Evolutionary conservation across 2,113 vertebrate species (phyloP).

Genomic region (Pterophyllum scalare): DNA sequence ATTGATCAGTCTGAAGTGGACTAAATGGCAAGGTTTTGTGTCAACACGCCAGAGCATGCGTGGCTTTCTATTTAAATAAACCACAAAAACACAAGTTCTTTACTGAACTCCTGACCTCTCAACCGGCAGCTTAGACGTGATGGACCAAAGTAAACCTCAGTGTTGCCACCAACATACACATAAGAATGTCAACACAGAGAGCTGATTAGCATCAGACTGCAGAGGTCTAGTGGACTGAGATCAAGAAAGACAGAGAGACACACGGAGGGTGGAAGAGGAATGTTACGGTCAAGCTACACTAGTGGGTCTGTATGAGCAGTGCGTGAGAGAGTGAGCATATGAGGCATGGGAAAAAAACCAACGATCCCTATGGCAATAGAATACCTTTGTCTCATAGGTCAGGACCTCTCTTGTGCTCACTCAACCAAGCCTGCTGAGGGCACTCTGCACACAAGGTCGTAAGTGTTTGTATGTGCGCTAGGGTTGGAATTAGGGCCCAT

Average conservation of each 20-base stretch:
- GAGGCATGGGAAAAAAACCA: constrained; percentile 31
- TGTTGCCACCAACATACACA: constrained; percentile 55
- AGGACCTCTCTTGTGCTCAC: constrained; percentile 48
- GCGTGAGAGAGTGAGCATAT: constrained; percentile 13
- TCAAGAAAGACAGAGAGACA: constrained; percentile 10
- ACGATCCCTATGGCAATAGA: constrained; percentile 49
- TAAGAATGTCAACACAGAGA: constrained; percentile 60
- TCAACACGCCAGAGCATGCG: constrained; percentile 29
- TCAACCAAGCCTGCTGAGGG: constrained; percentile 52
- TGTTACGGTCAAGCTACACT: constrained; percentile 41
- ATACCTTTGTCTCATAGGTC: constrained; percentile 64
- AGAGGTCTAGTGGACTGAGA: constrained; percentile 16
- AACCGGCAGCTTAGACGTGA: constrained; percentile 14
- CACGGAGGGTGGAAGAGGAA: constrained; percentile 33
- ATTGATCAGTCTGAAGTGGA: background rate
- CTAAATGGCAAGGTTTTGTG: background rate
- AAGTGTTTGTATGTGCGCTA: background rate
- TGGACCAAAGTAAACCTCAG: constrained; percentile 25
- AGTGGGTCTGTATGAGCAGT: constrained; percentile 28
- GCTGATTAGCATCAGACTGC: constrained; percentile 33
- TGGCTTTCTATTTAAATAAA: constrained; percentile 49
- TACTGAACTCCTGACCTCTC: constrained; percentile 30
- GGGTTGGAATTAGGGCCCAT: constrained; percentile 10
- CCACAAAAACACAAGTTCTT: constrained; percentile 31
- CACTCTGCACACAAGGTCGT: constrained; percentile 35